Base-by-base conservation (phyloP, 1,140 invertebrate genomes). In the Danaus melanippus region DNA sequence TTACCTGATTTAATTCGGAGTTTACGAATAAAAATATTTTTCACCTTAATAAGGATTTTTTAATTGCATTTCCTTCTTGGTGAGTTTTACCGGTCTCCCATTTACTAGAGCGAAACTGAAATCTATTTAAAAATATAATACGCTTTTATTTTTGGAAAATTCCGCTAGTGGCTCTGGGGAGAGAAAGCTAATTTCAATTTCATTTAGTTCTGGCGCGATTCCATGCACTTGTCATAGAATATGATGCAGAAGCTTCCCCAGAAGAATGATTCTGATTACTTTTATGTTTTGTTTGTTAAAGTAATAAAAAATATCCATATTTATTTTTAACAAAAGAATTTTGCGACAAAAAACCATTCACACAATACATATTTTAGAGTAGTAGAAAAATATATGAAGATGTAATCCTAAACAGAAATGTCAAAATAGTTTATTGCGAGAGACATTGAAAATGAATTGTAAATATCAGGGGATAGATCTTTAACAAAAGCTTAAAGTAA, bases 111-210 rank as follows among this genome's bases (percentile, higher is more conserved):
- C 65, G 71, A 65, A 66, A 70, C 69, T 66, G 67, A 67, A 77
- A 80, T 78, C 77, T 82, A 85, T 85, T 85, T 83, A 82, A 82
- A 82, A 82, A 80, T 83, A 81, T 85, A 85, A 85, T 85, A 84
- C 79, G 74, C 76, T 85, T 85, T 85, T 85, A 85, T 85, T 85
- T 79, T 85, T 77, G 75, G 71, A 65, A 71, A 79, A 80, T 83
- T 83, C 82, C 79, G 74, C 79, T 77, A 81, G 68, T 76, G 78
- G 74, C 82, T 79, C 79, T 65, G 49, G 82, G 82, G 82, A 85
- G 79, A 63, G 80, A 76, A 80, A 84, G 82, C 82, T 85, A 85
- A 85, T 86, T 86, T 86, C 82, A 86, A 86, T 86, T 86, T 86
- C 80, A 86, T 86, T 86, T 86, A 85, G 82, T 84, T 82, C 82